These are phyloP conservation scores for Conus betulinus DNA, from an alignment of 1,140 invertebrate genomes.

Conservation along the genomic window DNA sequence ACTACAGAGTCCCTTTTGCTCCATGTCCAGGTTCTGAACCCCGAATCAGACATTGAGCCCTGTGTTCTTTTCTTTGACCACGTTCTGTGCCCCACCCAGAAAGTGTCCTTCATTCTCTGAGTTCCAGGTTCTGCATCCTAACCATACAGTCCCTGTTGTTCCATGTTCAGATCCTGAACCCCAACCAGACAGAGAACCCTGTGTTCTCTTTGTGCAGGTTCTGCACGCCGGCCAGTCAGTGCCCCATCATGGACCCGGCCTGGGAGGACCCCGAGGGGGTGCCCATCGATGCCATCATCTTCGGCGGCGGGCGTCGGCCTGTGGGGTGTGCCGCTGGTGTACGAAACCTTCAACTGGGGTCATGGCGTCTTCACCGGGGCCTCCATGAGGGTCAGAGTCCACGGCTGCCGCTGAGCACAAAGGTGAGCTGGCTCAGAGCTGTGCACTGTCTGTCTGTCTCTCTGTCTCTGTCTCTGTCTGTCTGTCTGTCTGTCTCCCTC, in stretches of 20 bases:
- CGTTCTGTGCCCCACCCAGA: no score
- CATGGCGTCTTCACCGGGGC: slow-evolving; percentile 98
- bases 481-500: no score
- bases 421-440: slow-evolving; percentile 75
- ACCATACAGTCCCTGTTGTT: no score
- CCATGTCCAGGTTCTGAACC: no score
- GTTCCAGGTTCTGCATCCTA: no score
- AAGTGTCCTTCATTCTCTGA: no score
- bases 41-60: no score
- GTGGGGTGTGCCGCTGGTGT: slow-evolving; percentile 93
- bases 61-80: no score
- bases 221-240: slow-evolving; percentile 94
- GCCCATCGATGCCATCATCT: slow-evolving; percentile 96
- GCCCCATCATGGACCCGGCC: slow-evolving; percentile 92
- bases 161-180: no score
- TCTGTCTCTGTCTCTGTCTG: no score
- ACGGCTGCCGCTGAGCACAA: slow-evolving; percentile 98
- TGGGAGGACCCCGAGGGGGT: slow-evolving; percentile 85
- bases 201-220: slow-evolving; percentile 81
- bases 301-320: slow-evolving; percentile 93
- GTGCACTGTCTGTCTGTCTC: neutral
- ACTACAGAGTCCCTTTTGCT: no score
- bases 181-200: no score
- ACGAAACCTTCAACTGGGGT: slow-evolving; percentile 93
- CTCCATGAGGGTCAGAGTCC: slow-evolving; percentile 96